Base-by-base conservation (phyloP, 1,140 invertebrate genomes). In the Drosophila sucinea region DNA sequence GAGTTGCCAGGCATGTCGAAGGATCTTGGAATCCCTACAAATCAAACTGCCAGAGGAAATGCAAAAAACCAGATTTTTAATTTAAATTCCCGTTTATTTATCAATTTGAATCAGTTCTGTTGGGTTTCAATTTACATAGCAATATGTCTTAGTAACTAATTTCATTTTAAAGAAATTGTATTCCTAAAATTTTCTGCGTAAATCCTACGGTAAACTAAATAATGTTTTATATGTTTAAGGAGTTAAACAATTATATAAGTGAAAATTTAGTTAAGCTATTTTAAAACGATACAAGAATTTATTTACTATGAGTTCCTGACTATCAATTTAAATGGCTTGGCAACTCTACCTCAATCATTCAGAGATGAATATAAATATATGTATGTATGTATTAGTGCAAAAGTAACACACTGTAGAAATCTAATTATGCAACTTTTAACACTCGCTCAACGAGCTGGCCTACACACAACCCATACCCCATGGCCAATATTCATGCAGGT, bases 351-450 rank as follows among this genome's bases (percentile, higher is more conserved):
- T 17, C 1, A 29, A 8, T 60, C 40, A 57, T 58, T 73, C 65
- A 57, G 57, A 61, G 44, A 47, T 51, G 44, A 51, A 51, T 8
- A 25, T 8, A 27, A 1, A 51, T 1, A 51, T 51, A 3, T 10
- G 3, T n/a, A 6, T 51, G 25, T 17, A 44, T 44, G n/a, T 17
- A 41, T 41, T 1, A 11, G 40, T 41, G 60, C 29, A 38, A 27
- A 65, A 79, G 66, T 54, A 51, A 51, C 44, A 51, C 70, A 83
- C 70, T 70, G 60, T 76, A 79, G 47, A 64, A 55, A 70, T 60
- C 76, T 84, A 80, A 89, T 87, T 87, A 87, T 87, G 83, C 83
- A 87, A 87, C 72, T 76, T 89, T 80, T 80, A 77, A 78, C 83
- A 89, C 83, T 87, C 69, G 69, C 72, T 73, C 55, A 69, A 67